phyloP scores from a whole-genome alignment of 2,888 invertebrate species.

The Phengaris alcon region DNA sequence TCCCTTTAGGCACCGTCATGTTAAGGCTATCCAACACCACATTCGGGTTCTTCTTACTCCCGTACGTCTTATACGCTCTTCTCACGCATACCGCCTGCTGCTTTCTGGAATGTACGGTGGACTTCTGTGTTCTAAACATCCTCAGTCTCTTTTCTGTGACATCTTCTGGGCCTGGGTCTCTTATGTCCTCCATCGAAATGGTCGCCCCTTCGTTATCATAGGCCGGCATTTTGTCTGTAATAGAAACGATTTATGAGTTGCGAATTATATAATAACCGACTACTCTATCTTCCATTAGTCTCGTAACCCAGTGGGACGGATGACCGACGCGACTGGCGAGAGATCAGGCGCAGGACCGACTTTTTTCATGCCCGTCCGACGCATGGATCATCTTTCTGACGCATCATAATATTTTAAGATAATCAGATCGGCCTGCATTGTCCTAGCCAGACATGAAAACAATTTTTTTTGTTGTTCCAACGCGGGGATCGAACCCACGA shows the following conservation, averaged over 20 bases:
- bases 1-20: conserved; percentile 94
- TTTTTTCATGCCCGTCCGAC: too few relatives aligned
- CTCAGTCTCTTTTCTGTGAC: conserved; percentile 54
- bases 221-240: conserved; percentile 59
- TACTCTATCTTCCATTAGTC: too few relatives aligned
- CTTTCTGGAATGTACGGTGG: conserved; percentile 84
- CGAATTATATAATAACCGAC: too few relatives aligned
- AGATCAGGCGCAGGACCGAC: too few relatives aligned
- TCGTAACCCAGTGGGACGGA: too few relatives aligned
- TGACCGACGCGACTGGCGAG: too few relatives aligned
- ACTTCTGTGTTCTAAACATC: conserved; percentile 81
- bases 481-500: too few relatives aligned
- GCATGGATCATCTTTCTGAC: too few relatives aligned
- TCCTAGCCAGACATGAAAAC: too few relatives aligned
- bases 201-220: conserved; percentile 74
- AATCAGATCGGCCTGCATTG: too few relatives aligned
- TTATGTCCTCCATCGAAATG: conserved; percentile 71
- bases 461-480: too few relatives aligned
- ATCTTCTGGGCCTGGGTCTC: conserved; percentile 51
- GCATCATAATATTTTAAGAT: too few relatives aligned
- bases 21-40: conserved; percentile 91
- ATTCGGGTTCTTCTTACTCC: conserved; percentile 87
- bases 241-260: background rate
- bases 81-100: conserved; percentile 92
- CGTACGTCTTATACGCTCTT: conserved; percentile 91